These are phyloP conservation scores for Catharus ustulatus DNA, from an alignment of 2,797 vertebrate species.

Conservation along the genomic window DNA sequence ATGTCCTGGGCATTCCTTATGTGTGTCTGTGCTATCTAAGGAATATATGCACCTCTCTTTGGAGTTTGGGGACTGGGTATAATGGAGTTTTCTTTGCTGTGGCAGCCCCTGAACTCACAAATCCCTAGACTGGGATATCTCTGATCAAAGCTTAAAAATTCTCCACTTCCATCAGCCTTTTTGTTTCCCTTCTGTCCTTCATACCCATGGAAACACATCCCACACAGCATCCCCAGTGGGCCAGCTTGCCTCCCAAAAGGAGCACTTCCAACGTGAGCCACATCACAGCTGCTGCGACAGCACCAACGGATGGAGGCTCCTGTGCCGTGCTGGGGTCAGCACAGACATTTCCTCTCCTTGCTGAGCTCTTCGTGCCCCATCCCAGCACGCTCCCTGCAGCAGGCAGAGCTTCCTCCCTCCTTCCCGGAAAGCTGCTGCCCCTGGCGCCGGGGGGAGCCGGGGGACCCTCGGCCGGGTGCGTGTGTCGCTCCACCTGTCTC, in stretches of 20 bases:
- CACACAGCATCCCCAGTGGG: not conserved
- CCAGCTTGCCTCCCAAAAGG: not conserved
- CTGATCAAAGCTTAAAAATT: not conserved
- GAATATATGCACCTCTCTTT: not conserved
- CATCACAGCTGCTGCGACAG: not conserved
- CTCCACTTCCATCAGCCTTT: too few relatives aligned
- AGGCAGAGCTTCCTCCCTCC: not conserved
- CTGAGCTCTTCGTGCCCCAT: not conserved
- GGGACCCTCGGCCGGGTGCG: not conserved
- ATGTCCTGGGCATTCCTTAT: not conserved
- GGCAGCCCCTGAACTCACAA: not conserved
- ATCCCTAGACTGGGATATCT: not conserved
- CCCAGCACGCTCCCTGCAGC: too few relatives aligned
- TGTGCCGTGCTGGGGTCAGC: not conserved
- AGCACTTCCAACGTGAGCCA: not conserved
- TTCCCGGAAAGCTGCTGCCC: not conserved
- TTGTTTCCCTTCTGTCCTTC: too few relatives aligned
- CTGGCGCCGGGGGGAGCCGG: not conserved
- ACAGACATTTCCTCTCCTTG: not conserved
- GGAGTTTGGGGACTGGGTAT: not conserved
- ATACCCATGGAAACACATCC: too few relatives aligned
- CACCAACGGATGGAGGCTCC: rapidly evolving
- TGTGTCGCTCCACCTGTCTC: slow-evolving; percentile 53
- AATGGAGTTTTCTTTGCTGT: not conserved
- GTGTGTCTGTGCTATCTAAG: not conserved